Base-by-base conservation (phyloP, 2,888 invertebrate species). In the Hymenopus coronatus region DNA sequence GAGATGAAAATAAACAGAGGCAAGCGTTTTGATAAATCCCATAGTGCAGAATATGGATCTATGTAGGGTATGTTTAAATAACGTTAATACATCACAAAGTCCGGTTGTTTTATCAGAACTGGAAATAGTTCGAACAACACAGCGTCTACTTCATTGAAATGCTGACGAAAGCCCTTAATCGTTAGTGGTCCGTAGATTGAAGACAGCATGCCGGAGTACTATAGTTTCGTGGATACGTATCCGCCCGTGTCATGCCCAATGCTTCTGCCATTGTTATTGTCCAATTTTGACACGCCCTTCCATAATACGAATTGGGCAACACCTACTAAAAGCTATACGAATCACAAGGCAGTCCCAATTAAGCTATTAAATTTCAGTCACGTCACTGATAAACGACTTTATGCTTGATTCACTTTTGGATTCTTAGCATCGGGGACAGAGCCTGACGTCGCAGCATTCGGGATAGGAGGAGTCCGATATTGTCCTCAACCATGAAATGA, bases 341-440 rank as follows among this genome's bases (percentile, higher is more conserved):
- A 28, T 87, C 81, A 8, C 82, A 82, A 70, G 33, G 82, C 82
- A 87, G 82, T 87, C 81, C 12, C 82, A 9, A 87, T 87, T 87
- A 87, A n/a, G 33, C 40, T 82, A 82, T 82, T 86, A 87, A 82
- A 82, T 28, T 87, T 8, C 87, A 87, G 87, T 87, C 87, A 82
- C 87, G 82, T 87, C 70, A 28, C 40, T 87, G 82, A 87, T 33
- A 33, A 40, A 87, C 82, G 30, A 14, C 84, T 15, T 70, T 14
- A 70, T 70, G 54, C 54, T 70, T 70, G 20, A 70, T 70, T 70
- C 54, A 70, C 25, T 70, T 70, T 70, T 70, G 25, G 54, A 20
- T 25, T 70, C 54, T 70, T 70, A 20, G 54, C 54, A 14, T 25
- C 25, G 20, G 25, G 20, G 54, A 70, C 3, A 1, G 25, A 70